phyloP scores from a whole-genome alignment of 2,797 vertebrate genomes.

The Dendrocincla fuliginosa region DNA sequence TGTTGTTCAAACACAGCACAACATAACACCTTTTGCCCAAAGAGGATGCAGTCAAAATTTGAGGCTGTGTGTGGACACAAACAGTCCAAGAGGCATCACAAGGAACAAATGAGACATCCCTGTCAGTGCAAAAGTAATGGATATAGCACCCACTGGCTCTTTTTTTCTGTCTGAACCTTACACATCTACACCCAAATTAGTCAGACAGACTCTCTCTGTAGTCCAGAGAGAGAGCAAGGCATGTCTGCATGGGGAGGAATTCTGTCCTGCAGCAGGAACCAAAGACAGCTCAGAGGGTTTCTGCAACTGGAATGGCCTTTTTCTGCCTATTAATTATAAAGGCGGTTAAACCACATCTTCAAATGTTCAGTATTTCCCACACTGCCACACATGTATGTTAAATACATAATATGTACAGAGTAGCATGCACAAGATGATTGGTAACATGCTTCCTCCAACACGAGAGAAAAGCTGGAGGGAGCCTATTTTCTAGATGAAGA shows the following conservation, averaged over 20 bases:
- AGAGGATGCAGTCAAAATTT: background rate
- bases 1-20: background rate
- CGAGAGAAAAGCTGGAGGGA: background rate
- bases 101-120: background rate
- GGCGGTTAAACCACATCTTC: background rate
- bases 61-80: background rate
- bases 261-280: background rate
- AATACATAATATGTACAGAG: background rate
- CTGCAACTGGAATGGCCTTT: background rate
- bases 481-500: background rate
- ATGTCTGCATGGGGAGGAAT: background rate
- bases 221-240: background rate
- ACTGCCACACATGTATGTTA: fast-evolving
- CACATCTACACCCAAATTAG: background rate
- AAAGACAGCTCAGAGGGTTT: background rate
- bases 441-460: background rate
- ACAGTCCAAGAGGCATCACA: background rate
- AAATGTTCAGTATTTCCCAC: background rate
- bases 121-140: background rate
- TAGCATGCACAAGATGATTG: background rate
- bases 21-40: background rate
- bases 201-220: background rate
- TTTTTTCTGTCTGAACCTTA: background rate
- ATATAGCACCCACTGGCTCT: background rate
- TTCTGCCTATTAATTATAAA: background rate